Base-by-base conservation (phyloP, 2,113 vertebrate species). In the Leucopsar rothschildi region DNA sequence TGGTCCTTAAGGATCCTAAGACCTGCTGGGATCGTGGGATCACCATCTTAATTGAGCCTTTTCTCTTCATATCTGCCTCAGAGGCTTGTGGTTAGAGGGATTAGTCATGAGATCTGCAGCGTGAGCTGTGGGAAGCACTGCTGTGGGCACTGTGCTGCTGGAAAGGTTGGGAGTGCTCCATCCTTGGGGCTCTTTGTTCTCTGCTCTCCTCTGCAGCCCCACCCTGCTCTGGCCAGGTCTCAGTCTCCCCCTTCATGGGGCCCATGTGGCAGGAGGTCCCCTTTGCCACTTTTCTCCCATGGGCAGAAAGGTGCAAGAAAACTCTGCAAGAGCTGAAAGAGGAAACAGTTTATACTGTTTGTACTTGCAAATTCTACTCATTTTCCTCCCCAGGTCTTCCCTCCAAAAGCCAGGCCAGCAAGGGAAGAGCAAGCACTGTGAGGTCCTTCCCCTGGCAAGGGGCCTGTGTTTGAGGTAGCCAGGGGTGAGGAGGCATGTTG, bases 21-120 rank as follows among this genome's bases (percentile, higher is more conserved):
- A 76, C 65, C 68, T 86, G 39, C 56, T 78, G 47, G 47, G 35
- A 90, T 87, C 3, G 4, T 18, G 63, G 40, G 31, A 78, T 92
- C 82, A 59, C 64, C 20, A 33, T 83, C 52, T 84, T 93, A 83
- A 78, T 85, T 73, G 61, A 94, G 72, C 53, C 60, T 83, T 94
- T 95, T 92, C 72, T 61, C 63, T 70, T 40, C 0, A 80, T 95
- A 57, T 75, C 82, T 94, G 87, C 90, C 59, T 86, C 53, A 55
- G 0, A 0, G 88, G 93, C 82, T 95, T 90, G 94, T 75, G 94
- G 86, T 92, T 65, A 89, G 40, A 93, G 57, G 40, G 29, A 75
- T 93, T 84, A 95, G 86, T 96, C 94, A 93, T 88, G 93, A 95
- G 93, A 81, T 40, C 35, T 82, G 49, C 49, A 95, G 90, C 72